These are phyloP conservation scores for Orius laevigatus DNA, from an alignment of 1,140 invertebrate species.

Conservation along the genomic window DNA sequence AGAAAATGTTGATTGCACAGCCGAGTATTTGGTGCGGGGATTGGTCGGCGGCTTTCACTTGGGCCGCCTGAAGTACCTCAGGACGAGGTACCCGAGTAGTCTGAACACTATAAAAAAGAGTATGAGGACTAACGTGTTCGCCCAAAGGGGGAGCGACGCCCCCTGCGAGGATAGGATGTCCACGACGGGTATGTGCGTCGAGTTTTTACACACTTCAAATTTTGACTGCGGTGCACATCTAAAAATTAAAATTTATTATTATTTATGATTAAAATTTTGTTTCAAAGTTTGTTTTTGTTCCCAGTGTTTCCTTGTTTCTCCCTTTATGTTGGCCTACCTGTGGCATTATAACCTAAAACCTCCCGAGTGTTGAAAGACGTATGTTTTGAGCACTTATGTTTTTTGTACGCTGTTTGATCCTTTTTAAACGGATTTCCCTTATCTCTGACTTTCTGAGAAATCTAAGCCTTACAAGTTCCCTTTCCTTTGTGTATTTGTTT, in stretches of 20 bases:
- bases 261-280: neutral
- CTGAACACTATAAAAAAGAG: slow-evolving; percentile 57
- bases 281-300: too few relatives aligned
- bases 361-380: too few relatives aligned
- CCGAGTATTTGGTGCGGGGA: slow-evolving; percentile 1
- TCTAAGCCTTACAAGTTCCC: too few relatives aligned
- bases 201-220: slow-evolving; percentile 44
- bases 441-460: too few relatives aligned
- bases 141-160: slow-evolving; percentile 46
- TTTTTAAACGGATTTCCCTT: too few relatives aligned
- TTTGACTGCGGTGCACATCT: slow-evolving; percentile 52
- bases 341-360: too few relatives aligned
- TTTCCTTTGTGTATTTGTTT: too few relatives aligned
- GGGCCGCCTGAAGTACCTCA: slow-evolving; percentile 52
- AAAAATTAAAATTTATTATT: slow-evolving; percentile 19
- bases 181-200: slow-evolving; percentile 42
- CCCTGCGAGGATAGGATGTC: slow-evolving; percentile 48
- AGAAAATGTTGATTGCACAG: slow-evolving; percentile 1
- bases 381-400: too few relatives aligned
- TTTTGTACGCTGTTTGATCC: too few relatives aligned
- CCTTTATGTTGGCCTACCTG: too few relatives aligned
- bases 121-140: slow-evolving; percentile 56
- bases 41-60: slow-evolving; percentile 12
- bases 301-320: too few relatives aligned
- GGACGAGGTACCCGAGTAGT: slow-evolving; percentile 53